These are phyloP conservation scores for Macaria liturata DNA, from an alignment of 2,888 invertebrate genomes.

Conservation along the genomic window DNA sequence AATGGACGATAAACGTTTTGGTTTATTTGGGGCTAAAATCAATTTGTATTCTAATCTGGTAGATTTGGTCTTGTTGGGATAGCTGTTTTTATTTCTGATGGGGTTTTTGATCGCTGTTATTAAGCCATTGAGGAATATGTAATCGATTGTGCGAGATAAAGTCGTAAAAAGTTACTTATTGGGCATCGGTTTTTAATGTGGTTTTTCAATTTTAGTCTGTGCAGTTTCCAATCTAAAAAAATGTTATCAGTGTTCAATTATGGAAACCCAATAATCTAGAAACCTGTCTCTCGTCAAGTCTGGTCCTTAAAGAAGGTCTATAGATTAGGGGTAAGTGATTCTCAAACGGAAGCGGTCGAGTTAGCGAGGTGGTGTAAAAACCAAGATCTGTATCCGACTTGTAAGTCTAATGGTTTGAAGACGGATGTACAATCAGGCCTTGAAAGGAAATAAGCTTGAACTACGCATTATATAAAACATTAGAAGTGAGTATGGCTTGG, in stretches of 20 bases:
- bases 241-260: too few species aligned
- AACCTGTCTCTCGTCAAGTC: constrained; percentile 42
- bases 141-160: too few species aligned
- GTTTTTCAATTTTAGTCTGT: too few species aligned
- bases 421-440: not conserved
- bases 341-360: constrained; percentile 30
- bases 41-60: constrained; percentile 16
- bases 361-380: constrained; percentile 22
- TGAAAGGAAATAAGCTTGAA: not conserved
- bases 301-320: constrained; percentile 37
- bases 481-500: too few species aligned
- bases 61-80: constrained; percentile 7
- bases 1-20: constrained; percentile 20
- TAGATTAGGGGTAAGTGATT: constrained; percentile 53
- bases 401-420: constrained; percentile 6
- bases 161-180: too few species aligned
- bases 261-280: too few species aligned
- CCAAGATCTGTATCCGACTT: constrained; percentile 22
- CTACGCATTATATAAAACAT: too few species aligned
- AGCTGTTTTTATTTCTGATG: not conserved
- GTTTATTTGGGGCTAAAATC: constrained; percentile 12
- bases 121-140: not conserved
- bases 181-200: too few species aligned
- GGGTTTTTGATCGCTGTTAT: not conserved
- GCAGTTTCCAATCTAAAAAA: too few species aligned